phyloP scores from a whole-genome alignment of 2,113 vertebrate genomes.

The Todiramphus saurophagus region DNA sequence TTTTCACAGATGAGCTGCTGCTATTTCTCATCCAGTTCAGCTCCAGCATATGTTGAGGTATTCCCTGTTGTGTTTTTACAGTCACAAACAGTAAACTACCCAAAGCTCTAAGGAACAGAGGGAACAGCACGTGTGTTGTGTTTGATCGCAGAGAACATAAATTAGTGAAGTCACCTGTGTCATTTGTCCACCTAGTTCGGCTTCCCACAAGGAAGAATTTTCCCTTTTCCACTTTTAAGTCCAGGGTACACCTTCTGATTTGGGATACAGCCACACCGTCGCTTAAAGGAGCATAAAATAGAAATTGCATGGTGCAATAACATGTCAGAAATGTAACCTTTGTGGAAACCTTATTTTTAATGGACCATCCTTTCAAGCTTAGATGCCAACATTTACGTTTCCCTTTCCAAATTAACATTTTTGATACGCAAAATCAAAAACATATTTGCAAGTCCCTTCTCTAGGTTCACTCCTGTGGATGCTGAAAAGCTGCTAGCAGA shows the following conservation, averaged over 20 bases:
- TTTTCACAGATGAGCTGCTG: conserved; percentile 56
- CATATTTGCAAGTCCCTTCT: neutral
- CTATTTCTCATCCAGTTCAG: conserved; percentile 57
- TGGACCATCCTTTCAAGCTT: rapidly evolving
- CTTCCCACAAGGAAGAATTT: conserved; percentile 24
- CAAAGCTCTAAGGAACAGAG: conserved; percentile 66
- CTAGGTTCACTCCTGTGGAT: neutral
- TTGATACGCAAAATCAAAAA: neutral
- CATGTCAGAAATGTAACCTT: neutral
- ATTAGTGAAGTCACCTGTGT: conserved; percentile 62
- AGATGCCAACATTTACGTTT: neutral
- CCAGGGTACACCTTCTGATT: neutral
- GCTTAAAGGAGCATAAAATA: neutral
- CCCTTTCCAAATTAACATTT: neutral
- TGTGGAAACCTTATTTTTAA: neutral
- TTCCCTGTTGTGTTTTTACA: conserved; percentile 69
- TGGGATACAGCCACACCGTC: neutral
- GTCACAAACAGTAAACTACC: conserved; percentile 66
- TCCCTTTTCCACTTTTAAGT: neutral
- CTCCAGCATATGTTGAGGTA: conserved; percentile 70
- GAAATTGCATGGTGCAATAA: rapidly evolving
- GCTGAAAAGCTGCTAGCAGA: too few relatives aligned
- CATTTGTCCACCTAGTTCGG: conserved; percentile 63
- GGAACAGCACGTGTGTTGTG: conserved; percentile 58
- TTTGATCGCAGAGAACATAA: conserved; percentile 66